Evolutionary conservation across 2,797 vertebrate species (phyloP).

Genomic region (Melanogrammus aeglefinus): DNA sequence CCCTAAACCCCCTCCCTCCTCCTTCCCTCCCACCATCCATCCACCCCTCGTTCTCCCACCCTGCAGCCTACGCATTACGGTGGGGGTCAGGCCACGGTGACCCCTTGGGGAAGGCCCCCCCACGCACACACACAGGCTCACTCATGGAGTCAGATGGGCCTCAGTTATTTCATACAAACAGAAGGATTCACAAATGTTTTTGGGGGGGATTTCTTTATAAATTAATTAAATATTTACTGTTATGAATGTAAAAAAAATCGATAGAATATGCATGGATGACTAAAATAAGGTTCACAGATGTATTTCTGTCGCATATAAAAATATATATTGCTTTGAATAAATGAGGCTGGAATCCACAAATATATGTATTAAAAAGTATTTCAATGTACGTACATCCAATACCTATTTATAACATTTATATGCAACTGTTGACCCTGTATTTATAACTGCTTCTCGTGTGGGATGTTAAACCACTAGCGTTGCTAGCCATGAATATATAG

Average conservation of each 20-base stretch:
- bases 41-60: conserved; percentile 34
- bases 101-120: conserved; percentile 13
- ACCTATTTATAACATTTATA: background rate
- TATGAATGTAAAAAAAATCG: background rate
- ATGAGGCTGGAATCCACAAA: background rate
- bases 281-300: background rate
- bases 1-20: background rate
- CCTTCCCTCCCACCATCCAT: background rate
- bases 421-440: conserved; percentile 1
- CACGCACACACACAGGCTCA: conserved; percentile 1
- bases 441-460: background rate
- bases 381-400: background rate
- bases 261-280: too few relatives aligned
- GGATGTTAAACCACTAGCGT: too few relatives aligned
- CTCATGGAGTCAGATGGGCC: background rate
- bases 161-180: background rate
- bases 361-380: background rate
- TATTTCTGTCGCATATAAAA: background rate
- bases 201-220: background rate
- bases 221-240: background rate
- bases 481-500: background rate
- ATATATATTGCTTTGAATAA: background rate
- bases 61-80: conserved; percentile 39
- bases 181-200: background rate
- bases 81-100: conserved; percentile 37